Percentiles rank a stretch among this genome's conserved stretches.
Evolutionary conservation across 2,888 invertebrate species (phyloP).

Genomic region (Eupeodes luniger): DNA sequence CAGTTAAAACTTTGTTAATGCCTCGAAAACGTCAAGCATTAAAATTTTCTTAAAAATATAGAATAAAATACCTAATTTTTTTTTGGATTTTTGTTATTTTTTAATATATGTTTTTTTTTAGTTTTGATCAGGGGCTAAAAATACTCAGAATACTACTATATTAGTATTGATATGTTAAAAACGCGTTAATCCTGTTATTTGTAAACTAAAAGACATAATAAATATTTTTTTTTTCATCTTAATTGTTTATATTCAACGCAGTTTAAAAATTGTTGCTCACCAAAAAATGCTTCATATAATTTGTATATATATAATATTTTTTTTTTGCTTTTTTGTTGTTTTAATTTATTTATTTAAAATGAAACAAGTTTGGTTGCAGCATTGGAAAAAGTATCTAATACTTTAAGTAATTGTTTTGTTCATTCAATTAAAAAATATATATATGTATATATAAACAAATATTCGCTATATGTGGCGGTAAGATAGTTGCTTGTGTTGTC

Average conservation of each 20-base stretch:
- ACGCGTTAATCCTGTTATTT: conserved; percentile 74
- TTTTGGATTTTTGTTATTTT: conserved; percentile 51
- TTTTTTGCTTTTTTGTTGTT: conserved; percentile 40
- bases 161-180: conserved; percentile 76
- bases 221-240: conserved; percentile 21
- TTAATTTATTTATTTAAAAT: conserved; percentile 62
- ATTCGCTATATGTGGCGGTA: conserved; percentile 73
- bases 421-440: conserved; percentile 65
- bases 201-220: conserved; percentile 66
- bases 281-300: conserved; percentile 65
- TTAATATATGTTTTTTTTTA: conserved; percentile 58
- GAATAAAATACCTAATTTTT: conserved; percentile 74
- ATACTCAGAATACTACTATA: conserved; percentile 73
- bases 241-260: conserved; percentile 61
- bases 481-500: conserved; percentile 72
- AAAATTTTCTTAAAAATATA: conserved; percentile 76
- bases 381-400: conserved; percentile 75
- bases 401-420: conserved; percentile 67
- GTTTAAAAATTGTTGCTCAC: conserved; percentile 64
- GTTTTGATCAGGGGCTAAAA: conserved; percentile 75
- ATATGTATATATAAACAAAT: conserved; percentile 75
- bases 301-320: conserved; percentile 58
- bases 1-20: conserved; percentile 75
- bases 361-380: conserved; percentile 73
- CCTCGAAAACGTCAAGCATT: conserved; percentile 76